Base-by-base conservation (phyloP, 2,888 invertebrate genomes). In the Odontocolon sp. region DNA sequence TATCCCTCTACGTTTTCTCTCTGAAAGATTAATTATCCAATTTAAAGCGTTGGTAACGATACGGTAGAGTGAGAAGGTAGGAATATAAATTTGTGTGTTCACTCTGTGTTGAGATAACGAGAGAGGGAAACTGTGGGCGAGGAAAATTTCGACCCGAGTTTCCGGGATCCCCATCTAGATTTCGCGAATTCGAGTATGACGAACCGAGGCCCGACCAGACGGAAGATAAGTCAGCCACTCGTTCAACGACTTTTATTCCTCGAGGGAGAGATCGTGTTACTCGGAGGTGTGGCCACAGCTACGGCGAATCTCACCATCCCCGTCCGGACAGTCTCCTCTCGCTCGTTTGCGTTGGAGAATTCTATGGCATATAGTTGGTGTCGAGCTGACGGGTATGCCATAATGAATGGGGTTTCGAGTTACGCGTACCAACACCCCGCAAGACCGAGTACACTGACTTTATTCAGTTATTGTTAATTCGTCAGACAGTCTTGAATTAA, bases 351-450 rank as follows among this genome's bases (percentile, higher is more conserved):
- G 36, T 36, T 16, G 8, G 23, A 31, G 54, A 40, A 4, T 6
- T 18, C 47, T 36, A 21, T 18, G 59, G 26, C 28, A n/a, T n/a
- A n/a, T n/a, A n/a, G 69, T 57, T 77, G 59, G 69, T 77, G 68
- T n/a, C n/a, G n/a, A n/a, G n/a, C n/a, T n/a, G n/a, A n/a, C n/a
- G n/a, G n/a, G 59, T 69, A 57, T 59, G 54, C 21, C 61, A 21
- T 80, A 78, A 81, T 70, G 78, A 82, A 83, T 79, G 66, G 64
- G 61, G 72, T 63, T 70, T 81, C 77, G 66, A 61, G 78, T 82
- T 82, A 78, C 80, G 52, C 14, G 50, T 21, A 11, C 61, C 6
- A 23, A 23, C 57, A 67, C 14, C 18, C 67, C 28, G 68, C 36
- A 36, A 59, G 42, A 57, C 38, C 50, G 61, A 56, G 42, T n/a